Percentiles rank a stretch among this genome's conserved stretches.
These are phyloP conservation scores for Agrilus planipennis DNA, from an alignment of 1,140 invertebrate genomes.

Conservation along the genomic window DNA sequence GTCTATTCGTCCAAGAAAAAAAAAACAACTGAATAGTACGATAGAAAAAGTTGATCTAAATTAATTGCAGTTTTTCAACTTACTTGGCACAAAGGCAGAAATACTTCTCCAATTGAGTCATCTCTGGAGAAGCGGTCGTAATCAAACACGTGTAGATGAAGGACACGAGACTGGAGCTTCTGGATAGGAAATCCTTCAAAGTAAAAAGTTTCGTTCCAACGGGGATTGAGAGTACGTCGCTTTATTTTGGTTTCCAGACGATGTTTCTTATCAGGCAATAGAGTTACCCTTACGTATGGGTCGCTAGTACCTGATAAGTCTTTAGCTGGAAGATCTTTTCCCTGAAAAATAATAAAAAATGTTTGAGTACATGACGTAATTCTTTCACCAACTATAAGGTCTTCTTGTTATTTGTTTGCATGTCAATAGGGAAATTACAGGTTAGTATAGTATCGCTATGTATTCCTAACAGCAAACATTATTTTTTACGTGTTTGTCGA, in stretches of 20 bases:
- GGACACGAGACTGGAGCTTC: conserved; percentile 79
- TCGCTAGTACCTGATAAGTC: conserved; percentile 90
- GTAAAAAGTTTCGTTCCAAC: conserved; percentile 97
- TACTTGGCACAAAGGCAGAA: conserved; percentile 85
- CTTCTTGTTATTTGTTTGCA: too few relatives aligned
- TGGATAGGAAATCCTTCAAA: conserved; percentile 94
- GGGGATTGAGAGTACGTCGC: conserved; percentile 84
- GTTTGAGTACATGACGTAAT: too few relatives aligned
- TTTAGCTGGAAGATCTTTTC: conserved; percentile 87
- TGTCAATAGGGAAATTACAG: too few relatives aligned
- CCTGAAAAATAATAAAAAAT: conserved; percentile 42
- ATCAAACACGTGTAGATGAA: conserved; percentile 91
- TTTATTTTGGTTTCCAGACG: conserved; percentile 96
- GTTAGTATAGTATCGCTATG: too few relatives aligned
- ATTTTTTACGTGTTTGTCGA: too few relatives aligned
- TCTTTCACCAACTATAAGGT: too few relatives aligned
- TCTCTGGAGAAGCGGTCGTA: conserved; percentile 91
- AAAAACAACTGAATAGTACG: too few relatives aligned
- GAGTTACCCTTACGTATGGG: conserved; percentile 82
- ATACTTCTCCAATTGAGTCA: conserved; percentile 93
- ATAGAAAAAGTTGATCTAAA: too few relatives aligned
- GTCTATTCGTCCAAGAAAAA: too few relatives aligned
- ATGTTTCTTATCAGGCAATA: conserved; percentile 92
- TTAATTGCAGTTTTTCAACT: conserved; percentile 17
- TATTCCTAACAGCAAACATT: too few relatives aligned